Base-by-base conservation (phyloP, 2,888 invertebrate genomes). In the Peribatodes rhomboidaria region DNA sequence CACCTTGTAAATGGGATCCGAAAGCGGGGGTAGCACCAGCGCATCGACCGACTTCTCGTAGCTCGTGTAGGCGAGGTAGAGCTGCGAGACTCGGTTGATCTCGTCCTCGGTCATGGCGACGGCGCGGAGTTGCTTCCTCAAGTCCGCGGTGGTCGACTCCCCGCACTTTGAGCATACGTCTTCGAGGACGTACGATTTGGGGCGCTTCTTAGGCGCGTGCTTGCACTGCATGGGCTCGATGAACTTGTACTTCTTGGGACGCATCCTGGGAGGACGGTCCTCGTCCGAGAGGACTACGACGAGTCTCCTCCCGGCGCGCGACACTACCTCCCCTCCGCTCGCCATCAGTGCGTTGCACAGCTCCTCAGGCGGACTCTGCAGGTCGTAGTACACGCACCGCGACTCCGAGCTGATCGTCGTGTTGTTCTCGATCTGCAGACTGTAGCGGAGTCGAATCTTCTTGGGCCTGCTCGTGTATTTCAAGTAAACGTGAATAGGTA, bases 401-500 rank as follows among this genome's bases (percentile, higher is more conserved):
- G 90, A 88, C 69, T 90, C 90, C 1, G 90, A 83, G 61, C 79
- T 87, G 55, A 86, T 88, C 68, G 83, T 83, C 50, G 86, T 83
- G 61, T 87, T 88, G 78, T 86, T 90, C 72, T 92, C 91, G 57
- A 92, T 90, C 65, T 87, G 86, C 47, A 93, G 81, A 68, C 89
- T 88, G 80, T 93, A 93, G 68, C 84, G 78, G 66, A 93, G 82
- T 18, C 89, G 85, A 52, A 93, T 91, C 80, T 87, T 90, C 82
- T 87, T 90, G 82, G 90, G 92, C 71, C 86, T 85, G 72, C 74
- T 83, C 79, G 85, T 88, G 77, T 84, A 85, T 78, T 93, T 93
- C 78, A 93, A 84, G 83, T 92, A 90, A 78, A 93, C 90, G 81
- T 93, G 87, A 57, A 93, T 92, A 39, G 93, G 93, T 76, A 93